Evolutionary conservation across 2,888 invertebrate species (phyloP), one percentile per base, ranked within the genome.

Genomic region (Acrobasis suavella): DNA sequence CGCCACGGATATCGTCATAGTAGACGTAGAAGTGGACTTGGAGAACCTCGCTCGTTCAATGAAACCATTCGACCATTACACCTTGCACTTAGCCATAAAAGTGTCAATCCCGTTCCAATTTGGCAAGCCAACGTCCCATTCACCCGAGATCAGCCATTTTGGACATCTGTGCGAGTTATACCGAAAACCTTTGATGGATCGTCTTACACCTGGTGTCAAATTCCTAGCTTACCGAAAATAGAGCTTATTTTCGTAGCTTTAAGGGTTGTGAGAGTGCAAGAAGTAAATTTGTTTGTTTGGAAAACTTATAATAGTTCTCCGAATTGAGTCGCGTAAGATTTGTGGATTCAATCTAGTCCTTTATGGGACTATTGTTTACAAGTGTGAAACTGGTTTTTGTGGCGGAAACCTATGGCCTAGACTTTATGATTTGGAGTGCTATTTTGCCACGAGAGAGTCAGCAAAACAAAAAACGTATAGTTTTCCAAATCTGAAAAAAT

Each of bases 281-380:
- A 14, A 12, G 12, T 32, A 16, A 2, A 10, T 12, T 15, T 1
- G 54, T 54, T 54, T 46, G n/a, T 12, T 3, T 14, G 15, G 46
- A 15, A 37, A 61, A 54, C 9, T 60, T 52, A 61, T 61, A 61
- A 61, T 61, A 61, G 61, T 54, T 54, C 14, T 10, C 15, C 7
- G 61, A 54, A 54, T 61, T 54, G 61, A 61, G 61, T 52, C 15
- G 49, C 22, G 39, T 37, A 15, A 54, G 61, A 61, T 61, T 61
- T 61, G 54, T 61, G 54, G 22, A 46, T 46, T 32, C 32, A 61
- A 32, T 54, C 17, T 46, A 46, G 15, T 42, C 2, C 3, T 14
- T 42, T 12, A 5, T 42, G 5, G 0, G 3, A 42, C 14, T 2
- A 12, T 42, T 42, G 42, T 42, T 42, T 32, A 32, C 32, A 32